Evolutionary conservation across 2,888 invertebrate species (phyloP).

Genomic region (Himalopsyche tibetana): DNA sequence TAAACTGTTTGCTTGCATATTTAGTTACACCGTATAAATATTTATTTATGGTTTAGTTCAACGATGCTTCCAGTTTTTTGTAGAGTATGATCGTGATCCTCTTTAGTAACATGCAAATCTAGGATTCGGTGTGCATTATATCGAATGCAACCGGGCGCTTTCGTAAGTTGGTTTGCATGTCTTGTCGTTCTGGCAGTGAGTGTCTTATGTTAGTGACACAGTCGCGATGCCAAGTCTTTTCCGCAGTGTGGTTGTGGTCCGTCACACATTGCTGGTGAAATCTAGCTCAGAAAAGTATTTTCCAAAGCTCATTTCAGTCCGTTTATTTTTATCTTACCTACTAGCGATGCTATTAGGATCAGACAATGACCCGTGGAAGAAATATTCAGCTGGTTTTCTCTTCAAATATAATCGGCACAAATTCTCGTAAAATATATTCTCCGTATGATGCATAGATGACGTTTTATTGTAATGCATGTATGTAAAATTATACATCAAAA

Average conservation of each 20-base stretch:
- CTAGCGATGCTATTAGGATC: constrained; percentile 8
- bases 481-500: too few relatives aligned
- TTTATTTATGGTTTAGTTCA: too few relatives aligned
- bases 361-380: constrained; percentile 13
- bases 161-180: too few relatives aligned
- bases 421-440: not conserved
- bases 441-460: too few relatives aligned
- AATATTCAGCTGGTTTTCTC: not conserved
- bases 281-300: constrained; percentile 34
- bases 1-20: too few relatives aligned
- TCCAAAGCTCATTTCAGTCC: constrained; percentile 17
- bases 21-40: too few relatives aligned
- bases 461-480: too few relatives aligned
- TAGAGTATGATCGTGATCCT: too few relatives aligned
- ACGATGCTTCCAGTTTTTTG: too few relatives aligned
- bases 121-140: too few relatives aligned
- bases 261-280: constrained; percentile 1
- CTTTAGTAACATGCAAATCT: too few relatives aligned
- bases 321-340: constrained; percentile 21
- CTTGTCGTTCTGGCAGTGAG: not conserved
- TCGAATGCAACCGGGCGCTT: too few relatives aligned
- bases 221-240: constrained; percentile 28
- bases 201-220: constrained; percentile 16
- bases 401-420: not conserved
- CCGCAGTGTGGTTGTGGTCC: constrained; percentile 1